A percentile compares a stretch with the other conserved stretches of the same genome.
Conservation (phyloP, 2,113 vertebrate genomes). For the Sinocyclocheilus anshuiensis region DNA sequence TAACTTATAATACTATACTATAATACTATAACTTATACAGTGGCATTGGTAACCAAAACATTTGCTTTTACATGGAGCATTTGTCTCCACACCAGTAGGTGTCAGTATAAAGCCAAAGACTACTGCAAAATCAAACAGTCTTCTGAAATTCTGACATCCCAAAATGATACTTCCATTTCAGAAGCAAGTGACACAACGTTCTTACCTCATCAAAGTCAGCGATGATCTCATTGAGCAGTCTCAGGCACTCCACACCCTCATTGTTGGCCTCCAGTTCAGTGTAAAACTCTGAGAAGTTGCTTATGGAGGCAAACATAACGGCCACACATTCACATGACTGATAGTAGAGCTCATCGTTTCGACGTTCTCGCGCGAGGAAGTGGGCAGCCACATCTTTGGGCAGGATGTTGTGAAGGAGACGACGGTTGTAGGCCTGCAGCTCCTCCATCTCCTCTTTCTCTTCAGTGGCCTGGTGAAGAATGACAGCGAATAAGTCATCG, state of each 20-base stretch:
- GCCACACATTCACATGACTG: conserved; percentile 97
- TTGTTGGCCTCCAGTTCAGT: conserved; percentile 98
- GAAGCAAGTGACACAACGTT: not conserved
- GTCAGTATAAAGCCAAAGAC: not conserved
- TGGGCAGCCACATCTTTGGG: conserved; percentile 96
- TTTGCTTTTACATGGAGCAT: not conserved
- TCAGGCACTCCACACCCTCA: conserved; percentile 93
- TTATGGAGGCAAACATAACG: conserved; percentile 98
- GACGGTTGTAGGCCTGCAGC: conserved; percentile 94
- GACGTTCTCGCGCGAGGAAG: conserved; percentile 87
- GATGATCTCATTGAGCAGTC: conserved; percentile 97
- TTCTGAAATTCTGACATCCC: not conserved
- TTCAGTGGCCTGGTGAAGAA: conserved; percentile 83
- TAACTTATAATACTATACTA: not conserved
- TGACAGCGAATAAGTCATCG: conserved; percentile 14
- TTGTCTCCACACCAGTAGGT: not conserved
- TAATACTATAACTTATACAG: not conserved
- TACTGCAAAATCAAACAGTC: not conserved
- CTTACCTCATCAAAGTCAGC: conserved; percentile 95
- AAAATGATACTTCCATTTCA: not conserved
- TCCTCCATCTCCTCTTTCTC: conserved; percentile 99
- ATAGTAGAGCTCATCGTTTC: conserved; percentile 97
- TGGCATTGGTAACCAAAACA: not conserved
- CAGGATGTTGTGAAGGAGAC: conserved; percentile 95
- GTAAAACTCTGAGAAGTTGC: conserved; percentile 98